phyloP scores from a whole-genome alignment of 2,888 invertebrate genomes.

The Drosophila silvestris region DNA sequence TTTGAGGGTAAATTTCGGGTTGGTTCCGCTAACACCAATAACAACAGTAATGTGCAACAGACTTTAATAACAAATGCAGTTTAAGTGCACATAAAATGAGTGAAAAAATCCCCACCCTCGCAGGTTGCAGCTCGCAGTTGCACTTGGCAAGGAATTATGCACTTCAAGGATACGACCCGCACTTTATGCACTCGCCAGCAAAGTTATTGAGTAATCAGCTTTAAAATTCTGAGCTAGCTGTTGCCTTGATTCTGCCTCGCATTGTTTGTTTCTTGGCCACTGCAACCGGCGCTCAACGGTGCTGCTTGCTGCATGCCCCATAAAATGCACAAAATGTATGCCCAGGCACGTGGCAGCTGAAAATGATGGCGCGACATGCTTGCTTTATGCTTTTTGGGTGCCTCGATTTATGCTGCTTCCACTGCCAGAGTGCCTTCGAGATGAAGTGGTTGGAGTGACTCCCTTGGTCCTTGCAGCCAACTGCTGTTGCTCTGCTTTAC shows the following conservation, averaged over 20 bases:
- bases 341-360: conserved; percentile 82
- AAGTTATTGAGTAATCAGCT: conserved; percentile 82
- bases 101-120: conserved; percentile 38
- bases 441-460: conserved; percentile 10
- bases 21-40: conserved; percentile 47
- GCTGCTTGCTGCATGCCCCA: conserved; percentile 50
- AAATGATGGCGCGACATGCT: conserved; percentile 84
- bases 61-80: conserved; percentile 75
- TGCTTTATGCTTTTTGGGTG: conserved; percentile 82
- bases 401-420: conserved; percentile 64
- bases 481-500: conserved; percentile 5
- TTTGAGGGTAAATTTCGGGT: conserved; percentile 71
- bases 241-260: conserved; percentile 12
- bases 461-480: conserved; percentile 15
- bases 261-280: conserved; percentile 64
- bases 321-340: conserved; percentile 79
- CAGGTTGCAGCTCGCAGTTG: conserved; percentile 4
- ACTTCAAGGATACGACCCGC: conserved; percentile 71
- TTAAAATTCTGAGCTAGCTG: conserved; percentile 65
- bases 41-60: conserved; percentile 30
- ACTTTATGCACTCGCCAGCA: conserved; percentile 74
- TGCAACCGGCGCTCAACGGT: conserved; percentile 29
- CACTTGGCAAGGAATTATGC: conserved; percentile 66
- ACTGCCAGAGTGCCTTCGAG: conserved; percentile 15
- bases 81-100: conserved; percentile 77